These are phyloP conservation scores for Xiphophorus couchianus DNA, from an alignment of 2,113 vertebrate genomes.

Conservation along the genomic window DNA sequence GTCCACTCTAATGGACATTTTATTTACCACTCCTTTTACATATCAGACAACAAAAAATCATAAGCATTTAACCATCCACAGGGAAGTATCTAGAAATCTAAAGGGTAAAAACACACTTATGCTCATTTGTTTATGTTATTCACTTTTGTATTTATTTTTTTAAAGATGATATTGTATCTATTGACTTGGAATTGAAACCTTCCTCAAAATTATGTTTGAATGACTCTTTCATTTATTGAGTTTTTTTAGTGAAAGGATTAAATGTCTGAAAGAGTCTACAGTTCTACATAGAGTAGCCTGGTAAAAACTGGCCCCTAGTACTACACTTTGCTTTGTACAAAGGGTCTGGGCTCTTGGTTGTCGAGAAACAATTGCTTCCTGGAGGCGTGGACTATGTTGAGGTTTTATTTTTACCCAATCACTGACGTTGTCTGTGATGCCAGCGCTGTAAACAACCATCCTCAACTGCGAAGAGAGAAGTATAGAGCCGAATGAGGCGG, in stretches of 20 bases:
- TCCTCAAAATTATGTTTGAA: slow-evolving; percentile 52
- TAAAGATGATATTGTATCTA: slow-evolving; percentile 60
- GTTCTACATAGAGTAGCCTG: slow-evolving; percentile 17
- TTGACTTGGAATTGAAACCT: slow-evolving; percentile 63
- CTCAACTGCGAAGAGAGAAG: too few species aligned
- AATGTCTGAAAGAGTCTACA: slow-evolving; percentile 36
- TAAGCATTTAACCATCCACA: slow-evolving; percentile 53
- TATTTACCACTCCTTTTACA: slow-evolving; percentile 55
- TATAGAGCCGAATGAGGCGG: too few species aligned
- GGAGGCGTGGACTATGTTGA: too few species aligned
- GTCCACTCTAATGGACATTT: slow-evolving; percentile 48
- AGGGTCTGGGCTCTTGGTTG: too few species aligned
- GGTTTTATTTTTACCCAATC: too few species aligned
- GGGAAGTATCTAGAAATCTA: slow-evolving; percentile 52
- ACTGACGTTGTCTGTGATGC: too few species aligned
- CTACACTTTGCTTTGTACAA: too few species aligned
- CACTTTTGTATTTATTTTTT: slow-evolving; percentile 19
- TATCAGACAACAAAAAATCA: slow-evolving; percentile 63
- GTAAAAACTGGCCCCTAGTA: too few species aligned
- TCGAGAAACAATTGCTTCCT: too few species aligned
- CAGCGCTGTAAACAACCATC: too few species aligned
- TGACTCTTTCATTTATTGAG: slow-evolving; percentile 5
- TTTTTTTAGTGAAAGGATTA: slow-evolving; percentile 53
- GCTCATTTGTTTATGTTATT: not conserved
- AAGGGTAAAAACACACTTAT: slow-evolving; percentile 52